Evolutionary conservation across 2,888 invertebrate genomes (phyloP), one percentile per base, ranked within the genome.

Genomic region (Xanthia togata): DNA sequence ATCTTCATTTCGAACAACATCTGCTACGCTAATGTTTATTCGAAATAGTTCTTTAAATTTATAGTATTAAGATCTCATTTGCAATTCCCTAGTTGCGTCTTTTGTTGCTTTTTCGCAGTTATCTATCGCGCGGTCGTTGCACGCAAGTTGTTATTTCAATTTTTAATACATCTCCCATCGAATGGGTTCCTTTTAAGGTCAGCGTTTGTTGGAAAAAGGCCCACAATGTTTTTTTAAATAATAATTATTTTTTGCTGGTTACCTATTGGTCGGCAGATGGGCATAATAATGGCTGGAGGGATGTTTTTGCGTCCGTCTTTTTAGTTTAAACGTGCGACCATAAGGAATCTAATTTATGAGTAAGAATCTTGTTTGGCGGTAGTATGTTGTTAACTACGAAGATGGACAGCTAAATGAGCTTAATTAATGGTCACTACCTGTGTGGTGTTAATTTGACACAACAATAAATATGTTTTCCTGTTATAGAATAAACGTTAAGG

Each of bases 1-100:
- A 96, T 96, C 96, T 96, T 95, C 92, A 93, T 95, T 95, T 95
- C 93, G 94, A 94, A 93, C 92, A 94, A 95, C 96, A 96, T 96
- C 96, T 96, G 96, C 95, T 92, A 87, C 92, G 91, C 90, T 94
- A 93, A 95, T 95, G 94, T 94, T 93, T 94, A 94, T 94, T 93
- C 94, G 94, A 96, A 95, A 95, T 94, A 92, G 94, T 93, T 92
- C 96, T 94, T 95, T 96, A 96, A 94, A 93, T 91, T 94, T 93
- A 95, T 93, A 88, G 91, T 31, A 68, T 88, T 95, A 96, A 93
- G 95, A 93, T 93, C 93, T 93, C 90, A 94, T 95, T 96, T 95
- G 92, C 93, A 91, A 94, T 92, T 92, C 89, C 81, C 86, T 79
- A 64, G 88, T 83, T 73, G 80, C 78, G 89, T 90, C 90, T 91